Evolutionary conservation across 2,797 vertebrate genomes (phyloP).

Genomic region (Gymnoscopelus microlampas): DNA sequence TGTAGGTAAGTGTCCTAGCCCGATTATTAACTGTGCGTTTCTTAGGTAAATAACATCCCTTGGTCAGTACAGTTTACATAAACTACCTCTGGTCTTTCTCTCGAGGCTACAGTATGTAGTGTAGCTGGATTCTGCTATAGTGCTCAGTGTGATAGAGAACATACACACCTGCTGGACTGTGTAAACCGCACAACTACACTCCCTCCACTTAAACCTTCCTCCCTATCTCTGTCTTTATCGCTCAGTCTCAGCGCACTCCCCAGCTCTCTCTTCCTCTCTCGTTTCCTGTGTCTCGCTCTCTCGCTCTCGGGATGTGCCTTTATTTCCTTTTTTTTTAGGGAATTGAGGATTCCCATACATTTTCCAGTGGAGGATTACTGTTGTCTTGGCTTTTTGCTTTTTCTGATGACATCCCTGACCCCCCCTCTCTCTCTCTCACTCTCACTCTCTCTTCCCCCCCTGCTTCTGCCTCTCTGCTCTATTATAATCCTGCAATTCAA

Average conservation of each 20-base stretch:
- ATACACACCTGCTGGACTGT: conserved; percentile 32
- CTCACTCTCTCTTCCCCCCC: neutral
- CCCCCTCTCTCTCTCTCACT: neutral
- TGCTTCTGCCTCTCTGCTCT: too few relatives aligned
- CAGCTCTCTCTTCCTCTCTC: neutral
- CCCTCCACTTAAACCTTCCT: conserved; percentile 29
- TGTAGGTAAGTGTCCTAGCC: too few relatives aligned
- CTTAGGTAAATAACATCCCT: too few relatives aligned
- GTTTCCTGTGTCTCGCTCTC: neutral
- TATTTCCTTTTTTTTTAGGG: too few relatives aligned
- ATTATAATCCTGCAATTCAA: too few relatives aligned
- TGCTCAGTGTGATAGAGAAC: conserved; percentile 29
- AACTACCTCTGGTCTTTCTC: conserved; percentile 11
- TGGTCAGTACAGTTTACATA: conserved; percentile 11
- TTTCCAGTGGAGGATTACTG: too few relatives aligned
- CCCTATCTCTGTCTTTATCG: conserved; percentile 16
- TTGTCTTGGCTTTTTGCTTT: neutral
- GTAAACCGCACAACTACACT: conserved; percentile 40
- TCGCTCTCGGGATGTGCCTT: neutral
- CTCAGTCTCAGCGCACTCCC: neutral
- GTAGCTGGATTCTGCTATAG: conserved; percentile 34
- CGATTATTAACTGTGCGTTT: conserved; percentile 12
- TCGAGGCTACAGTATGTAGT: conserved; percentile 36
- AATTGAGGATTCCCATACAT: too few relatives aligned
- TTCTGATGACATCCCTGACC: neutral